Percentiles rank a stretch among this genome's conserved stretches.
Evolutionary conservation across 2,888 invertebrate species (phyloP).

Genomic region (Andrena camellia): DNA sequence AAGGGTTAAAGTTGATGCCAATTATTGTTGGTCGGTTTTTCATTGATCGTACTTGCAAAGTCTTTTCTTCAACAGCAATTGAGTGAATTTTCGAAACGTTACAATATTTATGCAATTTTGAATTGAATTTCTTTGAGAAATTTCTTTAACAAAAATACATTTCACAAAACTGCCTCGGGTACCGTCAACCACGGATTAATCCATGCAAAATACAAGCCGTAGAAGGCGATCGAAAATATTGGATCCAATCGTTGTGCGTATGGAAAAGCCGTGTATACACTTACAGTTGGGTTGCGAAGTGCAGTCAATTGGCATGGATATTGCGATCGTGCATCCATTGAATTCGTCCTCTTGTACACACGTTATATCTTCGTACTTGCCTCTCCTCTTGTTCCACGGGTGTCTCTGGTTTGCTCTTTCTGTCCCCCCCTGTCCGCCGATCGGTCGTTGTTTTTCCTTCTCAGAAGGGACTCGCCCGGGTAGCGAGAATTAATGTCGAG

Average conservation of each 20-base stretch:
- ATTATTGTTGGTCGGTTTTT: no score
- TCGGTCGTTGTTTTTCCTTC: conserved; percentile 53
- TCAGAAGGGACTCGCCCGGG: conserved; percentile 41
- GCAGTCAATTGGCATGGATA: conserved; percentile 53
- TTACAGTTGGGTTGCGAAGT: conserved; percentile 44
- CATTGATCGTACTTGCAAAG: no score
- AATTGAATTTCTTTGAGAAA: no score
- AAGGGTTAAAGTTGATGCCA: no score
- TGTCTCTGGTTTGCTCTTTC: neutral
- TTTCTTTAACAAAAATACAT: no score
- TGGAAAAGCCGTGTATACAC: neutral
- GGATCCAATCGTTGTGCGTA: neutral
- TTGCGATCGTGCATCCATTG: conserved; percentile 41
- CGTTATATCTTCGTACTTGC: conserved; percentile 38
- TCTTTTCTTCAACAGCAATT: no score
- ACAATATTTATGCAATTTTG: no score
- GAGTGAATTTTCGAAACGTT: no score
- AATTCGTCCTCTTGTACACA: conserved; percentile 33
- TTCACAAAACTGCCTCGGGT: no score
- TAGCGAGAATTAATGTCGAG: conserved; percentile 64
- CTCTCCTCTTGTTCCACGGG: conserved; percentile 8
- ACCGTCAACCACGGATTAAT: no score
- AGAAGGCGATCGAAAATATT: neutral
- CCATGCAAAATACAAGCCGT: no score
- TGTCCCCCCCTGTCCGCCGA: conserved; percentile 10